phyloP scores from a whole-genome alignment of 2,888 invertebrate species.

The Zele albiditarsus region DNA sequence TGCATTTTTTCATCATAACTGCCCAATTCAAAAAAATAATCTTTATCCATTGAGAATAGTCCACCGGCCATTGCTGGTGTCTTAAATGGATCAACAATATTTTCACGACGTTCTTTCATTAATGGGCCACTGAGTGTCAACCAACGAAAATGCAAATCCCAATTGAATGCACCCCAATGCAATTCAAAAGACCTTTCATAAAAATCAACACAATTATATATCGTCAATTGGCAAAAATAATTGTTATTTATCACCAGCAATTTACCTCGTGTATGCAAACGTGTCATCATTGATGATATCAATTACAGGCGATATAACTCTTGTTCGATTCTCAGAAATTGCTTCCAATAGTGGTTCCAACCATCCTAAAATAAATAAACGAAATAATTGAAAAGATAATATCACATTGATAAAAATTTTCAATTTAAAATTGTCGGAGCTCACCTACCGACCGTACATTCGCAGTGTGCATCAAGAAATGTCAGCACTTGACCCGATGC shows the following conservation, averaged over 20 bases:
- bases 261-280: conserved; percentile 84
- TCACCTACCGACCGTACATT: conserved; percentile 85
- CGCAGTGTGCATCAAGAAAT: conserved; percentile 95
- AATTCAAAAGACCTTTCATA: conserved; percentile 89
- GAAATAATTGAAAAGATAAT: conserved; percentile 10
- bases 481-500: conserved; percentile 87
- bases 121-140: conserved; percentile 82
- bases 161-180: conserved; percentile 98
- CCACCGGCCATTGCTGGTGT: conserved; percentile 97
- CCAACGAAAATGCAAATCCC: conserved; percentile 96
- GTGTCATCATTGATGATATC: conserved; percentile 97
- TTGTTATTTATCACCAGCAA: not conserved
- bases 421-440: conserved; percentile 52
- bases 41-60: conserved; percentile 89
- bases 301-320: conserved; percentile 88
- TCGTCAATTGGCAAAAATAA: not conserved
- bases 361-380: conserved; percentile 77
- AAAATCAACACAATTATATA: not conserved
- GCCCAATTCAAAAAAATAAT: conserved; percentile 91
- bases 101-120: conserved; percentile 77
- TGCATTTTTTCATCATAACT: conserved; percentile 82
- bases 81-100: conserved; percentile 81
- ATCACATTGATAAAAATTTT: not conserved
- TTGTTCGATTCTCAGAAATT: conserved; percentile 78
- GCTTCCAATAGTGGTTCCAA: conserved; percentile 82